Conservation (phyloP, 2,888 invertebrate species). For the Tetrapedia diversipes region DNA sequence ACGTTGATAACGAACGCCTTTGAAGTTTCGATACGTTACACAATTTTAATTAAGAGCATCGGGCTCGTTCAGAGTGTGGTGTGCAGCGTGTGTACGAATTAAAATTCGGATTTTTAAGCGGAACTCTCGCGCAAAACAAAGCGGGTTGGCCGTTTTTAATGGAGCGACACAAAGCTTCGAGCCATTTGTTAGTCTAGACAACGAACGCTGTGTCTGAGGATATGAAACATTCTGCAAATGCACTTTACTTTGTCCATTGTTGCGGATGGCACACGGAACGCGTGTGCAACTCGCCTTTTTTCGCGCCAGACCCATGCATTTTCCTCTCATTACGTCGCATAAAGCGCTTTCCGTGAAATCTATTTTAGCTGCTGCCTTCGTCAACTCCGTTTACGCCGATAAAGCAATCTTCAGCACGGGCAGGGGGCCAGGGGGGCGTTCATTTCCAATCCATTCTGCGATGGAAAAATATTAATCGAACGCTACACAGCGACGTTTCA, state of each 20-base stretch:
- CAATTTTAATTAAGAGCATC: not conserved
- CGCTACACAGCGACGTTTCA: not conserved
- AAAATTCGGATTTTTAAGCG: constrained; percentile 19
- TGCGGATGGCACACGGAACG: constrained; percentile 19
- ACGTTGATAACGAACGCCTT: not conserved
- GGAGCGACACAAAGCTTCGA: constrained; percentile 47
- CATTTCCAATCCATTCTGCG: constrained; percentile 8
- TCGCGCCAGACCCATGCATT: constrained; percentile 45
- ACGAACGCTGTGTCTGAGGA: constrained; percentile 54
- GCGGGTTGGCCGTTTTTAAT: constrained; percentile 28
- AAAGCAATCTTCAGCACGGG: constrained; percentile 35
- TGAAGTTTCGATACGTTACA: not conserved
- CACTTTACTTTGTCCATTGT: constrained; percentile 58
- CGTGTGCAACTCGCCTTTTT: constrained; percentile 42
- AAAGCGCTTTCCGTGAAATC: constrained; percentile 62
- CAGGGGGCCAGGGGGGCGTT: constrained; percentile 13
- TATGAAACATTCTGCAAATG: constrained; percentile 55
- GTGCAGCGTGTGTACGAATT: not conserved
- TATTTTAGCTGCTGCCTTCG: constrained; percentile 63
- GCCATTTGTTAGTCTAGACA: constrained; percentile 59
- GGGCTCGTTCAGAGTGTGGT: rapidly evolving
- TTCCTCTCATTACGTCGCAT: constrained; percentile 62
- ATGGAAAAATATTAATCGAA: constrained; percentile 17
- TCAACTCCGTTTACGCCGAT: constrained; percentile 40
- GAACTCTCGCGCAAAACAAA: not conserved